Evolutionary conservation across 2,888 invertebrate genomes (phyloP).

Genomic region (Hetaerina titia): DNA sequence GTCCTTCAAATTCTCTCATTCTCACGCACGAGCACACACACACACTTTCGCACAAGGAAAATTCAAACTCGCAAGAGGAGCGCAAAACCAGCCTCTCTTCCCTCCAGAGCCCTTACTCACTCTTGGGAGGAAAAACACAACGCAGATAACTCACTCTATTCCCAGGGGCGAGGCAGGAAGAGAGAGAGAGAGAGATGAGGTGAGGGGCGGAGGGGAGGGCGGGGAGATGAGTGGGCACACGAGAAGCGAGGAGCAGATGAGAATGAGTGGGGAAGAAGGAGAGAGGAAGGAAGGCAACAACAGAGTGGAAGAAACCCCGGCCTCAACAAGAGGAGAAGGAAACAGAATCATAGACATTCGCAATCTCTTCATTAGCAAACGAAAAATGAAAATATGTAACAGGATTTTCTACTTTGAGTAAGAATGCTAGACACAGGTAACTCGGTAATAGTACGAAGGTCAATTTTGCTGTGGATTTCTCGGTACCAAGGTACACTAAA

Average conservation of each 20-base stretch:
- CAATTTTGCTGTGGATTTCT: no score
- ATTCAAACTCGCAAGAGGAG: conserved; percentile 32
- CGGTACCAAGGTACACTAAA: no score
- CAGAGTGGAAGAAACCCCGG: not conserved
- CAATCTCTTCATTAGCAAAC: no score
- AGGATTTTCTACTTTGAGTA: no score
- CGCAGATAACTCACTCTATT: conserved; percentile 57
- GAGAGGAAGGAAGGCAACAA: not conserved
- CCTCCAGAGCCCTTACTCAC: conserved; percentile 3
- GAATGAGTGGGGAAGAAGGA: not conserved
- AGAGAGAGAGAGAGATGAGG: not conserved
- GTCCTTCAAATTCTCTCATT: not conserved
- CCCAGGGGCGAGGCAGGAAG: conserved; percentile 4
- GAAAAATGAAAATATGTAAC: no score
- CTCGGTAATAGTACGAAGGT: no score
- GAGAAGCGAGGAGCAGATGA: not conserved
- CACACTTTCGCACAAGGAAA: not conserved
- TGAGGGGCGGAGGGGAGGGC: not conserved
- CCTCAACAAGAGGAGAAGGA: no score
- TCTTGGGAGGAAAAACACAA: conserved; percentile 38
- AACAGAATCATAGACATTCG: no score
- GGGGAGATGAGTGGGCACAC: not conserved
- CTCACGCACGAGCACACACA: no score
- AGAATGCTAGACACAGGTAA: no score
- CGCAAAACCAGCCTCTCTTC: not conserved